Evolutionary conservation across 1,140 invertebrate genomes (phyloP), one percentile per base, ranked within the genome.

Genomic region (Leptopilina boulardi): DNA sequence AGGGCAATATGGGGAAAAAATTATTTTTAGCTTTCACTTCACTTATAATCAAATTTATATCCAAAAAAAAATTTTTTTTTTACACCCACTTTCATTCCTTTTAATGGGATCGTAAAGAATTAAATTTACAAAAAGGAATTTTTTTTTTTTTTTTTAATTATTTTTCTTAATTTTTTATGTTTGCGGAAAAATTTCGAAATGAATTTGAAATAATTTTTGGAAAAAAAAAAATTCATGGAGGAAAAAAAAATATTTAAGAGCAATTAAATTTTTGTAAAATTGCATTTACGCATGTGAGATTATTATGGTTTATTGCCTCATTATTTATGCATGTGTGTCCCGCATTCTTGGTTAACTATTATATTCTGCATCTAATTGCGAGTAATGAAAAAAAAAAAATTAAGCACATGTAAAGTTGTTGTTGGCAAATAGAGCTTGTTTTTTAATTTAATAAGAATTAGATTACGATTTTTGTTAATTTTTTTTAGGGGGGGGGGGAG

Each of bases 21-120:
- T 66, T 23, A 66, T 23, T 30, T 15, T 30, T 26, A 66, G 59
- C 59, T 66, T 66, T 66, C 59, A 66, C 59, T 66, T n/a, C 26
- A 66, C 59, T 66, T 66, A 66, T n/a, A n/a, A n/a, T 30, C 59
- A 23, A 30, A 66, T 66, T 66, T n/a, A n/a, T n/a, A n/a, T n/a
- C 59, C 47, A 4, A 38, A 38, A 38, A 51, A 51, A 30, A 66
- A 30, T 34, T 66, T 51, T 66, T 66, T 47, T 66, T 66, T 66
- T 34, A 66, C 59, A 30, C 59, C 59, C 26, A 23, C 59, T 23
- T 30, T 18, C 23, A n/a, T 66, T 66, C 30, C 59, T n/a, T n/a
- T n/a, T 66, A 30, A 66, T 66, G n/a, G 15, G n/a, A 23, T 56
- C 54, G 4, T 6, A 19, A 11, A 23, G 9, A 8, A 10, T 56